phyloP scores from a whole-genome alignment of 2,113 vertebrate genomes.

The Bufo gargarizans region DNA sequence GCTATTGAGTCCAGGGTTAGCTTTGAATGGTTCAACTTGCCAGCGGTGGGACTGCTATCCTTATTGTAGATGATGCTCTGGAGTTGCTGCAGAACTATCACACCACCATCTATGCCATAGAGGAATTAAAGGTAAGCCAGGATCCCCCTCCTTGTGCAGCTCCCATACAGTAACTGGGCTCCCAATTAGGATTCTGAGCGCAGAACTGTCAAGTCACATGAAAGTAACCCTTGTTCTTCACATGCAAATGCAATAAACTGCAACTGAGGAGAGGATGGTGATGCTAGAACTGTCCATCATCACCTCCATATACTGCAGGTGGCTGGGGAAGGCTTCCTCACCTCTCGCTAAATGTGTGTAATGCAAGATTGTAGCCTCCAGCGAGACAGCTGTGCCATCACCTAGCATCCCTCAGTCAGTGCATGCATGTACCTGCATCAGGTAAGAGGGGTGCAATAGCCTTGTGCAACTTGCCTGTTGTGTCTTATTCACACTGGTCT shows the following conservation, averaged over 20 bases:
- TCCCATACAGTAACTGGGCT: neutral
- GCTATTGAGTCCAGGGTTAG: slow-evolving; percentile 63
- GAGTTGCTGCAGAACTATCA: slow-evolving; percentile 47
- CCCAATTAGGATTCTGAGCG: slow-evolving; percentile 53
- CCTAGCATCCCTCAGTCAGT: neutral
- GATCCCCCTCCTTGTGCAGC: neutral
- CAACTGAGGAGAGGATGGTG: neutral
- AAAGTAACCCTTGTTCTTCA: slow-evolving; percentile 53
- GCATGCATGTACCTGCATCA: slow-evolving; percentile 10
- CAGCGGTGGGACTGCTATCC: slow-evolving; percentile 59
- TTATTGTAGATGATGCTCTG: slow-evolving; percentile 61
- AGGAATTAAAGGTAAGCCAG: slow-evolving; percentile 68
- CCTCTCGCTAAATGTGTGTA: slow-evolving; percentile 26
- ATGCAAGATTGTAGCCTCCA: slow-evolving; percentile 21
- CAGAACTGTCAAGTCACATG: slow-evolving; percentile 56
- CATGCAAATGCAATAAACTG: slow-evolving; percentile 55
- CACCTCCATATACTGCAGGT: slow-evolving; percentile 14
- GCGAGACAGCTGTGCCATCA: neutral
- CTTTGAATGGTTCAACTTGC: slow-evolving; percentile 62
- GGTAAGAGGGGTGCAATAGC: neutral
- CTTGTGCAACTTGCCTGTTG: neutral
- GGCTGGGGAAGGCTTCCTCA: slow-evolving; percentile 47
- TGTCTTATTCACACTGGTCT: neutral
- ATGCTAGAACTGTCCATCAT: neutral
- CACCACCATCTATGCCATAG: slow-evolving; percentile 40